phyloP scores from a whole-genome alignment of 2,888 invertebrate genomes.

The Adelognathus sp. region DNA sequence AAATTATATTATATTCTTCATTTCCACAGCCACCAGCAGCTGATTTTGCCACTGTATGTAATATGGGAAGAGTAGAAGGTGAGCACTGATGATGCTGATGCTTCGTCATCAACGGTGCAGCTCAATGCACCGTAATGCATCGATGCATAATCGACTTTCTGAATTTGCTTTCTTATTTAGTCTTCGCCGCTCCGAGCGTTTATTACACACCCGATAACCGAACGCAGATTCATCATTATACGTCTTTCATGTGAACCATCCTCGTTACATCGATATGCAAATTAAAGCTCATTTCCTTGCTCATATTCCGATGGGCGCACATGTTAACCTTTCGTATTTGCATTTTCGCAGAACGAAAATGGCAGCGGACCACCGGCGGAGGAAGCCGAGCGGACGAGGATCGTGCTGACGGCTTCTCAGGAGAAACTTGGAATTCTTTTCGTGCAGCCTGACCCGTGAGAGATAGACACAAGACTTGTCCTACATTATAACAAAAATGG shows the following conservation, averaged over 20 bases:
- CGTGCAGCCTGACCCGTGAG: conserved; percentile 58
- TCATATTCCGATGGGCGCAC: not conserved
- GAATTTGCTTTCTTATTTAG: conserved; percentile 9
- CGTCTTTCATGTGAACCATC: not conserved
- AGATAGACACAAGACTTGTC: not conserved
- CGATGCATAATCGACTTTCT: conserved; percentile 22
- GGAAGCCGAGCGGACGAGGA: not conserved
- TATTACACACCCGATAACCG: not conserved
- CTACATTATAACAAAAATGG: not conserved
- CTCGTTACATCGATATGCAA: conserved; percentile 32
- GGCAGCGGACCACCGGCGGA: conserved; percentile 7
- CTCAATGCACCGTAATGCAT: conserved; percentile 22
- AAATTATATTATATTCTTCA: too few relatives aligned
- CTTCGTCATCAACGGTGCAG: conserved; percentile 44
- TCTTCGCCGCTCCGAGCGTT: not conserved
- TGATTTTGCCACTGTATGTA: too few relatives aligned
- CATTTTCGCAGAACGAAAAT: conserved; percentile 25
- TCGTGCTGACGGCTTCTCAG: conserved; percentile 49
- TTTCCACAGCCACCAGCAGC: not conserved
- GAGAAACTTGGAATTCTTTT: conserved; percentile 57
- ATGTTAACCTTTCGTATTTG: not conserved
- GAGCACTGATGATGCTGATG: conserved; percentile 44
- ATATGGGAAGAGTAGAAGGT: not conserved
- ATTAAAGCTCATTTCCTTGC: conserved; percentile 6
- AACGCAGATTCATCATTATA: not conserved